Evolutionary conservation across 2,888 invertebrate species (phyloP).

Genomic region (Dynastes grantii): DNA sequence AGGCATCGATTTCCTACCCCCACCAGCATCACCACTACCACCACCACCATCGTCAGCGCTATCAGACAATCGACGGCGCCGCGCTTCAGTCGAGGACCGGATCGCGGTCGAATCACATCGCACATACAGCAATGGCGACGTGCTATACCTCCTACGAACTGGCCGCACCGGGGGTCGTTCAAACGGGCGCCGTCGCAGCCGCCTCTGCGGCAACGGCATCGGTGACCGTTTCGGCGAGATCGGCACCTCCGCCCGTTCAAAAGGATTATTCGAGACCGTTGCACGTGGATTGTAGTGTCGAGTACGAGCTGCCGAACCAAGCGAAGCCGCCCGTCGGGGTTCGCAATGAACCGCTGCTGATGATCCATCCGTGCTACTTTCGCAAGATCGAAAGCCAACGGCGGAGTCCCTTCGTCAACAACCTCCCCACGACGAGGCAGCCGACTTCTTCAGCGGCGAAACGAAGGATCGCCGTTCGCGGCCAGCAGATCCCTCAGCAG

Average conservation of each 20-base stretch:
- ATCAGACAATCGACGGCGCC: conserved; percentile 51
- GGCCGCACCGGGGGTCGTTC: conserved; percentile 69
- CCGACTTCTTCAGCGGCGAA: conserved; percentile 57
- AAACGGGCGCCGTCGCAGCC: conserved; percentile 44
- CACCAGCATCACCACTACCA: conserved; percentile 60
- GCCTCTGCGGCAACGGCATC: conserved; percentile 61
- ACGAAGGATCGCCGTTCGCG: conserved; percentile 67
- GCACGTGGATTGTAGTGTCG: conserved; percentile 93
- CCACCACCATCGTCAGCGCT: conserved; percentile 53
- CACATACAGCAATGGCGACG: conserved; percentile 64
- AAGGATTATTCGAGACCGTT: conserved; percentile 90
- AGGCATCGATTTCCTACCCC: conserved; percentile 71
- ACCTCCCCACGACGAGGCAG: conserved; percentile 75
- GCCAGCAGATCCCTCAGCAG: conserved; percentile 65
- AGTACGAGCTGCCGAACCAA: conserved; percentile 92
- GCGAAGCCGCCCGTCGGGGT: conserved; percentile 90
- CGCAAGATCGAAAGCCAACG: conserved; percentile 89
- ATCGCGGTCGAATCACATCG: conserved; percentile 62
- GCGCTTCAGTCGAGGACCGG: conserved; percentile 66
- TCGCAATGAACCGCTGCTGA: conserved; percentile 87
- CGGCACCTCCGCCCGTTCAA: conserved; percentile 72
- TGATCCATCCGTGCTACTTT: conserved; percentile 93
- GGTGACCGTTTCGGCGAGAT: conserved; percentile 67
- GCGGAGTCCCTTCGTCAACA: conserved; percentile 88
- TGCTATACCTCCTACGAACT: conserved; percentile 67